A percentile compares a stretch with the other conserved stretches of the same genome.
Evolutionary conservation across 2,888 invertebrate species (phyloP).

Genomic region (Sericinus montela): DNA sequence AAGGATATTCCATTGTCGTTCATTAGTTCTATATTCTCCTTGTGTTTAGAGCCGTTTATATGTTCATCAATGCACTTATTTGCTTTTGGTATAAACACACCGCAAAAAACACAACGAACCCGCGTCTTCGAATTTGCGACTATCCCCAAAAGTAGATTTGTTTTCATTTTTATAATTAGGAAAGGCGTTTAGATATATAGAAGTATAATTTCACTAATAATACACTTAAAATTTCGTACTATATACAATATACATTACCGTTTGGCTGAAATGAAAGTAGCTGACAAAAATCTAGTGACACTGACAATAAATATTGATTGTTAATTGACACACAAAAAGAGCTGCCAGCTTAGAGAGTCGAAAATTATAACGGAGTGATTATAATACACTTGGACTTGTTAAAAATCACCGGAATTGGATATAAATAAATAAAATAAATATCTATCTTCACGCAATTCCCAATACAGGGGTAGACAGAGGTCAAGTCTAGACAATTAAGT

Average conservation of each 20-base stretch:
- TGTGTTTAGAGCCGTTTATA: slow-evolving; percentile 52
- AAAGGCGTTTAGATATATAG: background rate
- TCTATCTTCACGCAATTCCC: too few relatives aligned
- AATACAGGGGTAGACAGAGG: too few relatives aligned
- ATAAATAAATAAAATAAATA: too few relatives aligned
- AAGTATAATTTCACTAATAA: slow-evolving; percentile 7
- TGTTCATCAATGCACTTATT: slow-evolving; percentile 60
- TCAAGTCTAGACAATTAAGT: too few relatives aligned
- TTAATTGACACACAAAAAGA: too few relatives aligned
- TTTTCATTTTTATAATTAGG: slow-evolving; percentile 45
- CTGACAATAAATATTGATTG: too few relatives aligned
- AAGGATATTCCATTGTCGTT: slow-evolving; percentile 47
- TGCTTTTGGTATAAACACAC: slow-evolving; percentile 55
- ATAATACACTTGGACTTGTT: too few relatives aligned
- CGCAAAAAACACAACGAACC: slow-evolving; percentile 57
- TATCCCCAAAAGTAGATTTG: slow-evolving; percentile 45
- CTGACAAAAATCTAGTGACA: too few relatives aligned
- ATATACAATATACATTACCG: slow-evolving; percentile 20
- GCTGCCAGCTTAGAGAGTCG: too few relatives aligned
- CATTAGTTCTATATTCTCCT: slow-evolving; percentile 51
- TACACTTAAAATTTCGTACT: slow-evolving; percentile 25
- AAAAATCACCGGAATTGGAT: too few relatives aligned
- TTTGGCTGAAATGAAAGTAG: slow-evolving; percentile 7
- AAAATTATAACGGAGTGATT: too few relatives aligned
- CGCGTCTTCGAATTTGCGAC: slow-evolving; percentile 51